Percentiles rank a stretch among this genome's conserved stretches.
phyloP scores from a whole-genome alignment of 1,140 invertebrate genomes.

The Drosophila takahashii region DNA sequence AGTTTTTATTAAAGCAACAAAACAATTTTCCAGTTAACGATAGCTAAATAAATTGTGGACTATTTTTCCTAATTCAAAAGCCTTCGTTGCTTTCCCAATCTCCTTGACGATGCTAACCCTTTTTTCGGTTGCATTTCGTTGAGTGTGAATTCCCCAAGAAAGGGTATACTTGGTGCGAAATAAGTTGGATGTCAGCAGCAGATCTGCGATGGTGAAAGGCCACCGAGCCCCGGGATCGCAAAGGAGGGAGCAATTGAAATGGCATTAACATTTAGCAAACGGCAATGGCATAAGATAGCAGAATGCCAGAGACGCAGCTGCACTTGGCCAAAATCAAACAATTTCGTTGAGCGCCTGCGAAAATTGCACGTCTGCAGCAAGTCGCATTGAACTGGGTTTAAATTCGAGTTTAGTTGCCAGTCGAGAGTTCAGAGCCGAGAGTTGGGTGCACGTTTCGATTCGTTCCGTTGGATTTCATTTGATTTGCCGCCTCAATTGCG shows the following conservation, averaged over 20 bases:
- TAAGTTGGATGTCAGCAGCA: slow-evolving; percentile 59
- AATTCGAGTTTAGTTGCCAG: slow-evolving; percentile 7
- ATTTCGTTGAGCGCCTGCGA: slow-evolving; percentile 67
- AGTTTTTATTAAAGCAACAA: too few relatives aligned
- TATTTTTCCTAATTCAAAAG: too few relatives aligned
- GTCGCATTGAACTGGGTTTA: slow-evolving; percentile 2
- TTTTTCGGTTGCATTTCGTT: neutral
- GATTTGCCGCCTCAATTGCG: slow-evolving; percentile 81
- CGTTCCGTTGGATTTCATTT: slow-evolving; percentile 80
- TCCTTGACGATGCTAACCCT: neutral
- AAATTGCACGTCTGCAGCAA: slow-evolving; percentile 60
- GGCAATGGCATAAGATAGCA: slow-evolving; percentile 71
- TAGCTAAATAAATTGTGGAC: too few relatives aligned
- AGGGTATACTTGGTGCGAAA: slow-evolving; percentile 47
- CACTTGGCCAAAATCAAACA: slow-evolving; percentile 78
- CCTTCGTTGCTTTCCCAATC: neutral
- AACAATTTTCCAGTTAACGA: too few relatives aligned
- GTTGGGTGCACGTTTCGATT: slow-evolving; percentile 61
- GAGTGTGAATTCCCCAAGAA: neutral
- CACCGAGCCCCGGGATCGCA: slow-evolving; percentile 2
- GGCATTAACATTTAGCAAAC: slow-evolving; percentile 83
- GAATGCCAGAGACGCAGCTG: slow-evolving; percentile 74
- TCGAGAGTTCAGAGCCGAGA: slow-evolving; percentile 29
- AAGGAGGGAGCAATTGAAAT: slow-evolving; percentile 67
- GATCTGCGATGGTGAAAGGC: slow-evolving; percentile 27